Evolutionary conservation across 2,113 vertebrate genomes (phyloP).

Genomic region (Strix aluco): DNA sequence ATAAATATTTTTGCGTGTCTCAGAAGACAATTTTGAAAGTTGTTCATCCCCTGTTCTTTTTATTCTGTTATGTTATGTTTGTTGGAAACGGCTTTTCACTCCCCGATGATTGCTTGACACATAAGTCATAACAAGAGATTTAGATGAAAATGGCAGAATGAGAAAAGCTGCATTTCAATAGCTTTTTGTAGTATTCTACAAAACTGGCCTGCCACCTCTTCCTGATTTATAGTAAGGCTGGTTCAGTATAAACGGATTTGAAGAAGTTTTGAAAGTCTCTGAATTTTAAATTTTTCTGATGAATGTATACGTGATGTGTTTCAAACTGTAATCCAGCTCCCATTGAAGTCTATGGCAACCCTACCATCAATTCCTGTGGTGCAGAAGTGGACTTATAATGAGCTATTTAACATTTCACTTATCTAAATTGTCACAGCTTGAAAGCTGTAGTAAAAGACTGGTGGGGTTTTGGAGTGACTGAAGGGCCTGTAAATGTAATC

Average conservation of each 20-base stretch:
- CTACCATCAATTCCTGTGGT: background rate
- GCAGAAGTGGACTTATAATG: slow-evolving; percentile 38
- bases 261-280: background rate
- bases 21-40: background rate
- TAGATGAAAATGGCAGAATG: background rate
- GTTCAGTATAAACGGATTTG: background rate
- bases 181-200: background rate
- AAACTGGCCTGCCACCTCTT: background rate
- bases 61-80: background rate
- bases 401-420: slow-evolving; percentile 54
- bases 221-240: background rate
- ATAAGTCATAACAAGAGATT: background rate
- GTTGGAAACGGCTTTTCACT: background rate
- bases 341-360: background rate
- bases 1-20: slow-evolving; percentile 7
- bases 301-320: background rate
- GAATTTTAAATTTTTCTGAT: background rate
- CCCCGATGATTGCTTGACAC: background rate
- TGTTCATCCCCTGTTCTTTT: background rate
- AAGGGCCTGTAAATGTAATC: slow-evolving; percentile 46
- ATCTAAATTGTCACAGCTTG: slow-evolving; percentile 59
- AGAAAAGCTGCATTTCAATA: background rate
- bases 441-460: slow-evolving; percentile 20
- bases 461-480: slow-evolving; percentile 20
- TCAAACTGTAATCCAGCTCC: background rate